Evolutionary conservation across 2,113 vertebrate species (phyloP).

Genomic region (Barnardius zonarius): DNA sequence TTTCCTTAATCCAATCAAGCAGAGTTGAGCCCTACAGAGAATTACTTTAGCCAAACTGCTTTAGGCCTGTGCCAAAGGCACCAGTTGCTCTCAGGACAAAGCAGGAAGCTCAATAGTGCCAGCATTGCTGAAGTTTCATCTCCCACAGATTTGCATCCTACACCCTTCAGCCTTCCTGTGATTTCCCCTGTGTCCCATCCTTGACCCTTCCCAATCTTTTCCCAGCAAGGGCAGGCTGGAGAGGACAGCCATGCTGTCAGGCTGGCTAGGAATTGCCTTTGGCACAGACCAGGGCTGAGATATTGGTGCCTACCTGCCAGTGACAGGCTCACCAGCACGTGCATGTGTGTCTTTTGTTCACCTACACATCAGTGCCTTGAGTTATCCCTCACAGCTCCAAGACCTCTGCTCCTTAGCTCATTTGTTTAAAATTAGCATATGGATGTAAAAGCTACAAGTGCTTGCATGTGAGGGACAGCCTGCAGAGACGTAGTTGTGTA

Average conservation of each 20-base stretch:
- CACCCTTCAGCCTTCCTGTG: neutral
- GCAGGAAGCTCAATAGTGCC: neutral
- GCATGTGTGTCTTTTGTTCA: neutral
- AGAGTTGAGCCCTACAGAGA: neutral
- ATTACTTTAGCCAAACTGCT: neutral
- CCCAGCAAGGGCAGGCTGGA: neutral
- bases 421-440: neutral
- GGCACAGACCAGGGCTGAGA: accelerated
- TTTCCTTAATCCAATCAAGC: neutral
- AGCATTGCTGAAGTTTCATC: neutral
- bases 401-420: neutral
- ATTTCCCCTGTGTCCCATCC: neutral
- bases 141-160: neutral
- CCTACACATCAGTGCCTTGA: neutral
- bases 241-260: accelerated
- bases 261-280: neutral
- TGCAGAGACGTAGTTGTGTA: constrained; percentile 15
- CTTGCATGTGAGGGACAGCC: neutral
- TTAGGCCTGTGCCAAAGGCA: neutral
- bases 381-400: neutral
- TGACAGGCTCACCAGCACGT: accelerated
- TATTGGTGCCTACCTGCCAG: neutral
- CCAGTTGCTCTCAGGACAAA: neutral
- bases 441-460: neutral
- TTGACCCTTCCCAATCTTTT: neutral